Evolutionary conservation across 2,797 vertebrate species (phyloP).

Genomic region (Carapus acus): DNA sequence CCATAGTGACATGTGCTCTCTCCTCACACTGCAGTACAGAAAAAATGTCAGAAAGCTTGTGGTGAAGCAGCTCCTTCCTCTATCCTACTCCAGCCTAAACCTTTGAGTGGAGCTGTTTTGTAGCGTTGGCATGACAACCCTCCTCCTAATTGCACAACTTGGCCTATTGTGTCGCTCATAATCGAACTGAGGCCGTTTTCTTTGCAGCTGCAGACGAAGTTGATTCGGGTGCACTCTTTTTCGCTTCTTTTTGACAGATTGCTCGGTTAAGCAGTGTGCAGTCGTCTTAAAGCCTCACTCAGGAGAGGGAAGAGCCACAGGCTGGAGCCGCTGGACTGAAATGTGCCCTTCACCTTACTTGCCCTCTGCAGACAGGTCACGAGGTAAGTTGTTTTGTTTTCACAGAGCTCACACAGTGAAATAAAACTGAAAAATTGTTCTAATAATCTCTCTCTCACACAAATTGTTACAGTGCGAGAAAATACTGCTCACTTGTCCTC

Average conservation of each 20-base stretch:
- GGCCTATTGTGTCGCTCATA: slow-evolving; percentile 49
- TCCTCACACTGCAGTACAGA: slow-evolving; percentile 9
- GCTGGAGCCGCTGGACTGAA: too few species aligned
- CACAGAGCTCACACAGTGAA: slow-evolving; percentile 1
- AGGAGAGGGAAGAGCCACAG: slow-evolving; percentile 9
- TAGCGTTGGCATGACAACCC: slow-evolving; percentile 62
- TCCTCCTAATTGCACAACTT: slow-evolving; percentile 38
- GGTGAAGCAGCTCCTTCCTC: slow-evolving; percentile 25
- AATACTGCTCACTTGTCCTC: too few species aligned
- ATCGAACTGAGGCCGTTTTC: slow-evolving; percentile 37
- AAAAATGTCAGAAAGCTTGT: slow-evolving; percentile 26
- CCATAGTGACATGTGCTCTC: too few species aligned
- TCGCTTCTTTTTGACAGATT: slow-evolving; percentile 49
- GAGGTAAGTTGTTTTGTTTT: not conserved
- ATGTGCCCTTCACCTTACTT: slow-evolving; percentile 11
- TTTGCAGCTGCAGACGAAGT: slow-evolving; percentile 47
- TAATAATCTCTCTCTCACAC: too few species aligned
- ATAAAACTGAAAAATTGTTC: not conserved
- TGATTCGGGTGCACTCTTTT: slow-evolving; percentile 24
- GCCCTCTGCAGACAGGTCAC: slow-evolving; percentile 1
- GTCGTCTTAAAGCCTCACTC: slow-evolving; percentile 29
- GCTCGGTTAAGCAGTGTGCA: slow-evolving; percentile 17
- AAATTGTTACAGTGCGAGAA: too few species aligned
- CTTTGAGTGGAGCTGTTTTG: slow-evolving; percentile 36
- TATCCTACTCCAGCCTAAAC: slow-evolving; percentile 34